These are phyloP conservation scores for Mirza zaza DNA, from an alignment of 2,113 vertebrate species.

Conservation along the genomic window DNA sequence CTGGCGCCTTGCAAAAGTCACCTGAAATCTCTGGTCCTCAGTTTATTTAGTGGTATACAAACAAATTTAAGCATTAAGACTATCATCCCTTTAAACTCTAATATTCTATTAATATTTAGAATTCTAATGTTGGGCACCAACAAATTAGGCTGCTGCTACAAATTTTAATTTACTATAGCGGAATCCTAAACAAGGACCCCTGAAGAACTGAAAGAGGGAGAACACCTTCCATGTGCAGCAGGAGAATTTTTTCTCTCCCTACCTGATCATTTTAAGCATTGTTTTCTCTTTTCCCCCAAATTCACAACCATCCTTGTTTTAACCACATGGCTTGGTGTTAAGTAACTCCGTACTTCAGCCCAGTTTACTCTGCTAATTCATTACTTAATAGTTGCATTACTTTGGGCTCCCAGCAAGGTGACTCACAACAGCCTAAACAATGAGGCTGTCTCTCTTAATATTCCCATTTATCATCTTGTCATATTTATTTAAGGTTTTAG, in stretches of 20 bases:
- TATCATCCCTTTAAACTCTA: background rate
- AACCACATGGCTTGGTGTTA: background rate
- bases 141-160: background rate
- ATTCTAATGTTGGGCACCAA: background rate
- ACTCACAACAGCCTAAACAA: background rate
- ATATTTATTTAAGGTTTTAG: constrained; percentile 38
- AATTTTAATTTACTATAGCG: background rate
- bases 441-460: constrained; percentile 25
- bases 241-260: background rate
- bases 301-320: background rate
- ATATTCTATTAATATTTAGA: background rate
- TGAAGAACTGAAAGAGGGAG: background rate
- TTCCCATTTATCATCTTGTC: background rate
- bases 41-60: background rate
- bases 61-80: background rate
- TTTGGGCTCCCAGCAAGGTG: background rate
- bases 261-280: background rate
- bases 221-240: background rate
- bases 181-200: background rate
- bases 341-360: background rate
- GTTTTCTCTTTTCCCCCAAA: background rate
- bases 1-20: background rate
- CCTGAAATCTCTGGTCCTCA: background rate
- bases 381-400: background rate
- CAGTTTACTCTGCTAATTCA: background rate